Evolutionary conservation across 2,113 vertebrate genomes (phyloP).

Genomic region (Smithornis capensis): DNA sequence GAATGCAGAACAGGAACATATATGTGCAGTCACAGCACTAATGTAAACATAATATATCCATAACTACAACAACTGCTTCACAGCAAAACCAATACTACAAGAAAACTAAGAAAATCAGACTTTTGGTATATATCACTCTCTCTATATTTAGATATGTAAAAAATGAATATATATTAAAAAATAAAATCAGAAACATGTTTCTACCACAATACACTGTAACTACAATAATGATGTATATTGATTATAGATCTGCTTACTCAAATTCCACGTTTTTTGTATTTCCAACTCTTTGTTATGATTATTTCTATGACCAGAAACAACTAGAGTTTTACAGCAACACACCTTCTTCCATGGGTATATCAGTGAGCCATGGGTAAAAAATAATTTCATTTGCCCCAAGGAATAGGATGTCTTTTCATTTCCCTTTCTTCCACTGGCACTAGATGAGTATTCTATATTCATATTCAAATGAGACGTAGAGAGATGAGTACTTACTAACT

Average conservation of each 20-base stretch:
- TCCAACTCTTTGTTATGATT: neutral
- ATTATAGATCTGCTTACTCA: neutral
- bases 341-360: neutral
- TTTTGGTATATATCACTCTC: neutral
- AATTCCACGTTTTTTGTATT: neutral
- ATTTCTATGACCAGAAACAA: neutral
- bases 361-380: neutral
- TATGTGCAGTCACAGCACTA: neutral
- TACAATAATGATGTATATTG: neutral
- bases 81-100: neutral
- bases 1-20: neutral
- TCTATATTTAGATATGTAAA: neutral
- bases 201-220: neutral
- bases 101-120: neutral
- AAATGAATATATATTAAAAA: neutral
- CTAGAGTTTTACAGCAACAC: neutral
- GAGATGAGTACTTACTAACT: neutral
- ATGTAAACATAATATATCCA: neutral
- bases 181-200: neutral
- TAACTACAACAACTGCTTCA: neutral
- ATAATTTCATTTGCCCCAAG: neutral
- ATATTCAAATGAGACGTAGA: neutral
- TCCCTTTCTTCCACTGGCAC: neutral
- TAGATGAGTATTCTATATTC: neutral
- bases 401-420: neutral